Percentiles rank a stretch among this genome's conserved stretches.
phyloP scores from a whole-genome alignment of 1,140 invertebrate genomes.

The Rhagoletis zephyria region DNA sequence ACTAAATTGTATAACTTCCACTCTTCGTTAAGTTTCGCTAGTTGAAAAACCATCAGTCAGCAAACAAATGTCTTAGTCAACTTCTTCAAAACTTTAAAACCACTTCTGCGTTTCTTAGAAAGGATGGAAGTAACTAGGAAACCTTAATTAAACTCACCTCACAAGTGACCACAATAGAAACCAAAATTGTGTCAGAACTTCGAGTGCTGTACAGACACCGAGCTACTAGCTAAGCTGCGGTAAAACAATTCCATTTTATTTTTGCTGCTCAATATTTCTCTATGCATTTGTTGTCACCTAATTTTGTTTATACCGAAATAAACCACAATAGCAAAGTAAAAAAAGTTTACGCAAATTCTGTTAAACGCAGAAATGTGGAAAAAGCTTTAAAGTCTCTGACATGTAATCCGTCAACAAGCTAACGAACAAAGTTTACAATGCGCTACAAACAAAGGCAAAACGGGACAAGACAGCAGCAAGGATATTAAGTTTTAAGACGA shows the following conservation, averaged over 20 bases:
- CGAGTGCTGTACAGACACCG: neutral
- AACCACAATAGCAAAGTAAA: neutral
- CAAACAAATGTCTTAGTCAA: neutral
- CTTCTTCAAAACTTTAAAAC: neutral
- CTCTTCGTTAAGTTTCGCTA: no score
- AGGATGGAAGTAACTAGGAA: neutral
- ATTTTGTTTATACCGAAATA: constrained; percentile 7
- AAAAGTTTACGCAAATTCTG: neutral
- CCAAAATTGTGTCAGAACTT: neutral
- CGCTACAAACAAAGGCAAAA: neutral
- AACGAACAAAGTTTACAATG: constrained; percentile 33
- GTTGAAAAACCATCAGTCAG: no score
- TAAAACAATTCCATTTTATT: neutral
- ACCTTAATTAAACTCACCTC: constrained; percentile 19
- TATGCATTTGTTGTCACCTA: neutral
- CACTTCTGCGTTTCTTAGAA: neutral
- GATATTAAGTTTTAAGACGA: constrained; percentile 22
- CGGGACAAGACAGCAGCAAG: neutral
- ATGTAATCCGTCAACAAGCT: constrained; percentile 49
- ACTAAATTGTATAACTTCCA: no score
- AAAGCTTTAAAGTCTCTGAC: constrained; percentile 32
- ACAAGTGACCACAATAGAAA: neutral
- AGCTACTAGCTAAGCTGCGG: neutral
- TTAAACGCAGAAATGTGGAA: neutral
- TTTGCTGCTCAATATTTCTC: neutral